These are phyloP conservation scores for Emydocephalus ijimae DNA, from an alignment of 2,113 vertebrate genomes.

Conservation along the genomic window DNA sequence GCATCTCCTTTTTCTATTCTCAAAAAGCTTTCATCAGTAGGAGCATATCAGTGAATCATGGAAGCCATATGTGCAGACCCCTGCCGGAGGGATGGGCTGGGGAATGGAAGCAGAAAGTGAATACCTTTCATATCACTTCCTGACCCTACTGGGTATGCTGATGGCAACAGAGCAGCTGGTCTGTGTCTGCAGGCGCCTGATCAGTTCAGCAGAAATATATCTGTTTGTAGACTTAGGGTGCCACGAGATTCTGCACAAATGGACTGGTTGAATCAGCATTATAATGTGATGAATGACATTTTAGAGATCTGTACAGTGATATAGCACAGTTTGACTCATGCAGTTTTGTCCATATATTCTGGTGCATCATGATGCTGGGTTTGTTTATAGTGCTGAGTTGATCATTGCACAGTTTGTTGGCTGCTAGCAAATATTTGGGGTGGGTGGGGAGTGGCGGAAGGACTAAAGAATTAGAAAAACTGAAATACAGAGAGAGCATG, in stretches of 20 bases:
- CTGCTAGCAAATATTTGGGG: constrained; percentile 28
- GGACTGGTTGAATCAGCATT: neutral
- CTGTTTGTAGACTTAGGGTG: neutral
- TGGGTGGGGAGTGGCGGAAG: neutral
- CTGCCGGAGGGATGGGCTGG: neutral
- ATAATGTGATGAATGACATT: constrained; percentile 7
- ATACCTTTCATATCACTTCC: neutral
- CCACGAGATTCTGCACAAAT: neutral
- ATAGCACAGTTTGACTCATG: constrained; percentile 47
- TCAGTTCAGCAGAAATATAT: neutral
- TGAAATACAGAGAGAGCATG: constrained; percentile 28
- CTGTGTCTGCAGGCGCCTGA: neutral
- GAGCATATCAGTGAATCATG: neutral
- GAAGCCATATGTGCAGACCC: neutral
- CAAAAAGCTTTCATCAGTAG: neutral
- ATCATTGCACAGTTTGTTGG: constrained; percentile 39
- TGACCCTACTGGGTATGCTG: neutral
- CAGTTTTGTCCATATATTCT: constrained; percentile 44
- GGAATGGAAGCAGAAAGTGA: neutral
- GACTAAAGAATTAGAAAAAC: constrained; percentile 23
- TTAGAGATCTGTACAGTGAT: constrained; percentile 32
- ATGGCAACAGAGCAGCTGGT: neutral
- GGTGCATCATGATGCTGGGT: constrained; percentile 47
- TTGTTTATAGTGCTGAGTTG: constrained; percentile 47
- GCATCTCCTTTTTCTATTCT: neutral